Evolutionary conservation across 2,797 vertebrate species (phyloP), one percentile per base, ranked within the genome.

Genomic region (Phalloptychus januarius): DNA sequence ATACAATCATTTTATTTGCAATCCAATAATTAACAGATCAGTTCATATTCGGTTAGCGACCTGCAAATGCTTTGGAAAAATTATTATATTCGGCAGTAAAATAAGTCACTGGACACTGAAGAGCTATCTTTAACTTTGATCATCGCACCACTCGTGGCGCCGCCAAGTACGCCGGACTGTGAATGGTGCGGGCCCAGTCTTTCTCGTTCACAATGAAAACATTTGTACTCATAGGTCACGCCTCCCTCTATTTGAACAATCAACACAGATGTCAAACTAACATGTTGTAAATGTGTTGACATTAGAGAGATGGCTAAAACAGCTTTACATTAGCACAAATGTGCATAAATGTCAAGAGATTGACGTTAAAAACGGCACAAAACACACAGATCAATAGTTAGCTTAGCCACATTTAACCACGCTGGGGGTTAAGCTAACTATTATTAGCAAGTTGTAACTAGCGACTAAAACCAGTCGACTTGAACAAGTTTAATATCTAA

Each of bases 141-240:
- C 23, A 67, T 12, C 8, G 10, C 63, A 0, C 67, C 67, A n/a
- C 67, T 15, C 67, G 13, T 13, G 25, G 67, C 67, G 40, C 67
- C 67, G 40, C 40, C 11, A 15, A 7, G 23, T 44, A 28, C 40
- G 25, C 67, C 5, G 40, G 38, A 3, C 25, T 15, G 40, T 70
- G 40, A 70, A 70, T 44, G 67, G 40, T n/a, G 67, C 67, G 25
- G 25, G 44, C 67, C 67, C 67, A 44, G 12, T n/a, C 67, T 70
- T 15, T 28, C 65, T 69, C 3, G 25, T 36, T 20, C 28, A 78
- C 75, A 70, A 79, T 72, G 48, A 82, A 70, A 83, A 81, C 78
- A 76, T 16, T 52, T 70, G 83, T 28, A 33, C 40, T 13, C 10
- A 31, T 16, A 79, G 74, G 85, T 86, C 89, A 92, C 90, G 80